Base-by-base conservation (phyloP, 2,113 vertebrate genomes). In the Ellobius talpinus region DNA sequence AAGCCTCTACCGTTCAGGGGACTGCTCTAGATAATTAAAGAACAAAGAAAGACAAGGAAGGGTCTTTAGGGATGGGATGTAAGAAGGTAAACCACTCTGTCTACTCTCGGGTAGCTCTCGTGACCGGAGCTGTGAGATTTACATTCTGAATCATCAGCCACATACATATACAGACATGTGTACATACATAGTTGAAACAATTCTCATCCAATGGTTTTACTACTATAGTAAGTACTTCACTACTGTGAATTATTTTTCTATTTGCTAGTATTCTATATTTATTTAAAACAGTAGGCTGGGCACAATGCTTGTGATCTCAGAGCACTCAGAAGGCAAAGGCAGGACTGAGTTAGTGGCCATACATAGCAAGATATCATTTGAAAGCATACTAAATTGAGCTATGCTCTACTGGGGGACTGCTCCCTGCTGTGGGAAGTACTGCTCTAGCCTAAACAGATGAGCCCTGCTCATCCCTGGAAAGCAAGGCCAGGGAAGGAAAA, bases 81-180 rank as follows among this genome's bases (percentile, higher is more conserved):
- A 50, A 87, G 42, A 92, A 16, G 82, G 14, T 63, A 90, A 90
- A 81, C 72, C 70, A 61, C 10, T 52, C 23, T n/a, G 45, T 74
- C 58, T 65, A 55, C n/a, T 42, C 73, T 50, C 85, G 58, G 74
- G 29, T 14, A 16, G 29, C 31, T 93, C 95, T 79, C 65, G 89
- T 85, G 23, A 90, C 63, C 21, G 17, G 1, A 93, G 68, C 45
- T 17, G 19, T 19, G 90, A 66, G 14, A 93, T 87, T 45, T 42
- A 70, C 29, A 90, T 77, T 90, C 96, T 96, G 82, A 94, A 50
- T 88, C 58, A 76, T 24, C 73, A 89, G 74, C 47, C 47, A 77
- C 33, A 65, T 65, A 77, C 3, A 58, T 58, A 58, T 19, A 58
- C 55, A 58, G 55, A 58, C 55, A 58, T 58, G 55, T 58, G 21